Conservation (phyloP, 2,888 invertebrate genomes). For the Drosophila niveifrons region DNA sequence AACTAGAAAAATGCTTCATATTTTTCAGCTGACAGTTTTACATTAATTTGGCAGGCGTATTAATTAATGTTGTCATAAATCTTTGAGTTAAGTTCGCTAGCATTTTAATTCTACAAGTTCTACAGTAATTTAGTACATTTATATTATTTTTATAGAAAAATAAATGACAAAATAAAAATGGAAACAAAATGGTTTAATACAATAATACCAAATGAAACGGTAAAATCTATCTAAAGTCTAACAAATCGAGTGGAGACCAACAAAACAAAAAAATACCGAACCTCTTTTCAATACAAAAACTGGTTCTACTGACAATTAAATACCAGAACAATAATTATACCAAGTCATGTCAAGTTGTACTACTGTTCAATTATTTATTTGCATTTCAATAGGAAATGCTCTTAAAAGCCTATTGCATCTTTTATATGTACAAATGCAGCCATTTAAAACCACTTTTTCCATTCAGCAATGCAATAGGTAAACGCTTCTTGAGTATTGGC, state of each 20-base stretch:
- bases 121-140: slow-evolving; percentile 9
- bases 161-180: background rate
- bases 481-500: slow-evolving; percentile 4
- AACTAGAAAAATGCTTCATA: slow-evolving; percentile 48
- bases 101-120: slow-evolving; percentile 17
- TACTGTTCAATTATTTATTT: background rate
- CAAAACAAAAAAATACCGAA: no score
- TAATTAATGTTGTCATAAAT: slow-evolving; percentile 63
- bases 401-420: slow-evolving; percentile 16
- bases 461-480: slow-evolving; percentile 40
- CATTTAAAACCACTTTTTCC: slow-evolving; percentile 38
- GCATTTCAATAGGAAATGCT: slow-evolving; percentile 15
- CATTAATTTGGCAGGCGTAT: slow-evolving; percentile 44
- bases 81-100: slow-evolving; percentile 12
- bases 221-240: background rate
- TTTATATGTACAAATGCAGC: background rate
- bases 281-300: no score
- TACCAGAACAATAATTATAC: background rate
- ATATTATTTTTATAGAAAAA: background rate
- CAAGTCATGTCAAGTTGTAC: background rate
- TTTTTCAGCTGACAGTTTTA: slow-evolving; percentile 53
- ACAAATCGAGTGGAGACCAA: no score
- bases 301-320: background rate
- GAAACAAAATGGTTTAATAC: background rate
- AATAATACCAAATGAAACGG: no score